A percentile compares a stretch with the other conserved stretches of the same genome.
These are phyloP conservation scores for Drosophila sechellia DNA, from an alignment of 1,140 invertebrate species.

Conservation along the genomic window DNA sequence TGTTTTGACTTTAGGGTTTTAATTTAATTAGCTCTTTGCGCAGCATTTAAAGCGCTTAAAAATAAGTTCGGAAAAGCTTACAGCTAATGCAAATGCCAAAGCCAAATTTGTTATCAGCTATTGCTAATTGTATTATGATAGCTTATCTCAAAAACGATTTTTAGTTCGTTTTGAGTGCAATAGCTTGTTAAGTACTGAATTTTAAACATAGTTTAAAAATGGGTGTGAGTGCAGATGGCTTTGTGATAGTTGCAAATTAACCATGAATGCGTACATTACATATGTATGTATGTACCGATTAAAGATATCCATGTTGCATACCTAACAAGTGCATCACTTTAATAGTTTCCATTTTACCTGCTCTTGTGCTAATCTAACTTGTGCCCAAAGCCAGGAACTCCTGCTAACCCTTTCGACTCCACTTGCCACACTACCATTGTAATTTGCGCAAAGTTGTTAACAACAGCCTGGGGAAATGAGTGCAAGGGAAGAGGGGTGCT, in stretches of 20 bases:
- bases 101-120: too few species aligned
- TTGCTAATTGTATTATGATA: too few species aligned
- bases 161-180: not conserved
- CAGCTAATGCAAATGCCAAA: too few species aligned
- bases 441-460: constrained; percentile 60
- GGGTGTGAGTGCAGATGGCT: not conserved
- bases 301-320: not conserved
- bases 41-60: too few species aligned
- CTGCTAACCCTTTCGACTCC: constrained; percentile 37
- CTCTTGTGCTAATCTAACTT: constrained; percentile 31
- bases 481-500: constrained; percentile 11
- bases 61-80: too few species aligned
- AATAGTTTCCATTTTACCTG: not conserved
- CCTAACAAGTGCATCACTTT: not conserved
- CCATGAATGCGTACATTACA: not conserved
- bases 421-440: constrained; percentile 38
- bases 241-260: not conserved
- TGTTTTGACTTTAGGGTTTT: too few species aligned
- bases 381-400: constrained; percentile 28
- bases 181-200: not conserved
- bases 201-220: too few species aligned
- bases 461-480: constrained; percentile 22
- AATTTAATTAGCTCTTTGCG: too few species aligned
- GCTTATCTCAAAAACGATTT: not conserved
- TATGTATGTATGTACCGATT: not conserved